A percentile compares a stretch with the other conserved stretches of the same genome.
Evolutionary conservation across 2,888 invertebrate genomes (phyloP).

Genomic region (Orthosia gothica): DNA sequence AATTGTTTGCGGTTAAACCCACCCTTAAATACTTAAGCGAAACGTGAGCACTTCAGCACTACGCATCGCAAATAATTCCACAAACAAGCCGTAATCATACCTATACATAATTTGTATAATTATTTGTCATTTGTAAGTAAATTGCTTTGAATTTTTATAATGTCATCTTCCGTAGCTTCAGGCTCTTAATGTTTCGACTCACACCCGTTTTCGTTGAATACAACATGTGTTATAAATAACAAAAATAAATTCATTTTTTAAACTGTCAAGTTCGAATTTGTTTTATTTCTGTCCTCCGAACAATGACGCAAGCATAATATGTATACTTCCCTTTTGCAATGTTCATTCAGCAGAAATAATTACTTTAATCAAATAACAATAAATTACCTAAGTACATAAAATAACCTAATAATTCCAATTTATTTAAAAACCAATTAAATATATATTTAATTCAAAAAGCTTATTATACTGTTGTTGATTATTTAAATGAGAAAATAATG

Average conservation of each 20-base stretch:
- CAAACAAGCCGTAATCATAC: conserved; percentile 77
- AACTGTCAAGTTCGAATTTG: conserved; percentile 4
- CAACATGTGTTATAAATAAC: conserved; percentile 37
- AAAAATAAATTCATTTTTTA: conserved; percentile 21
- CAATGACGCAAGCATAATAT: background rate
- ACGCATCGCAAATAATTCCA: conserved; percentile 78
- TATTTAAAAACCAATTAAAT: too few species aligned
- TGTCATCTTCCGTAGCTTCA: conserved; percentile 78
- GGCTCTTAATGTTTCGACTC: conserved; percentile 64
- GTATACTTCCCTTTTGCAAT: background rate
- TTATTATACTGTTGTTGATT: too few species aligned
- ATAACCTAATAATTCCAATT: too few species aligned
- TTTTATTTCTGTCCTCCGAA: background rate
- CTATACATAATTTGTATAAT: conserved; percentile 78
- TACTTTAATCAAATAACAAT: too few species aligned
- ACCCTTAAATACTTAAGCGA: conserved; percentile 82
- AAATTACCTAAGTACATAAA: too few species aligned
- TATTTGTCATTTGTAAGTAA: conserved; percentile 77
- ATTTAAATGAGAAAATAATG: too few species aligned
- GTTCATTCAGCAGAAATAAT: background rate
- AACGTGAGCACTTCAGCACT: conserved; percentile 76
- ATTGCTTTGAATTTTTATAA: conserved; percentile 76
- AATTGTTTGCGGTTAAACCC: conserved; percentile 83
- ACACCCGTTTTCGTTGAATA: conserved; percentile 43
- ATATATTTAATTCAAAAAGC: too few species aligned